Conservation (phyloP, 2,888 invertebrate species). For the Biston stratarius region DNA sequence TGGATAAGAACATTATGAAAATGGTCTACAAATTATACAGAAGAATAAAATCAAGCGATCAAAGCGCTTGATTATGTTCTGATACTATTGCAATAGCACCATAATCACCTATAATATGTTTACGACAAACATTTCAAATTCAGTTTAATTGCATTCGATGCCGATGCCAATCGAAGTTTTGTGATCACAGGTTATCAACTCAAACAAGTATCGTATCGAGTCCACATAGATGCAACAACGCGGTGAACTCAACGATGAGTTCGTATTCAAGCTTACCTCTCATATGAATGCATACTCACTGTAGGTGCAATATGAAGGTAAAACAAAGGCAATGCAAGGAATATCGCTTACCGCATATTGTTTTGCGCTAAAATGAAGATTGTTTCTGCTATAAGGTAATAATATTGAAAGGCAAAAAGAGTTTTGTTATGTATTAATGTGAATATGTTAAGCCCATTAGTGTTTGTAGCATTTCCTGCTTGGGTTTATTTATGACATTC, state of each 20-base stretch:
- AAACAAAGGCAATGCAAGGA: constrained; percentile 38
- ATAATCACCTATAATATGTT: neutral
- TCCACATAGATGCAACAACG: constrained; percentile 31
- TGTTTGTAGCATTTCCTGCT: too few relatives aligned
- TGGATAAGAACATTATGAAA: too few relatives aligned
- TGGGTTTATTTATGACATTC: too few relatives aligned
- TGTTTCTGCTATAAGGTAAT: constrained; percentile 49
- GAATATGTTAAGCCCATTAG: too few relatives aligned
- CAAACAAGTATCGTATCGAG: constrained; percentile 22
- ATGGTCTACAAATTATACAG: too few relatives aligned
- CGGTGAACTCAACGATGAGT: constrained; percentile 18
- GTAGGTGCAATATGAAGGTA: constrained; percentile 12
- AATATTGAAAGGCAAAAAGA: constrained; percentile 20
- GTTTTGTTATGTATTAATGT: neutral
- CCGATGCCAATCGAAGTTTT: constrained; percentile 21
- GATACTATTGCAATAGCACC: neutral
- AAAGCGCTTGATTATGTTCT: neutral
- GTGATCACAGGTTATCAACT: constrained; percentile 32
- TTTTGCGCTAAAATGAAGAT: constrained; percentile 53
- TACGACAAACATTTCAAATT: neutral
- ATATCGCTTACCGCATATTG: constrained; percentile 51
- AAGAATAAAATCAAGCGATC: neutral
- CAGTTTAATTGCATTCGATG: constrained; percentile 16
- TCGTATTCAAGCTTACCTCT: constrained; percentile 19
- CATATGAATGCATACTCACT: constrained; percentile 13